These are phyloP conservation scores for Himalopsyche tibetana DNA, from an alignment of 2,888 invertebrate species.

Conservation along the genomic window DNA sequence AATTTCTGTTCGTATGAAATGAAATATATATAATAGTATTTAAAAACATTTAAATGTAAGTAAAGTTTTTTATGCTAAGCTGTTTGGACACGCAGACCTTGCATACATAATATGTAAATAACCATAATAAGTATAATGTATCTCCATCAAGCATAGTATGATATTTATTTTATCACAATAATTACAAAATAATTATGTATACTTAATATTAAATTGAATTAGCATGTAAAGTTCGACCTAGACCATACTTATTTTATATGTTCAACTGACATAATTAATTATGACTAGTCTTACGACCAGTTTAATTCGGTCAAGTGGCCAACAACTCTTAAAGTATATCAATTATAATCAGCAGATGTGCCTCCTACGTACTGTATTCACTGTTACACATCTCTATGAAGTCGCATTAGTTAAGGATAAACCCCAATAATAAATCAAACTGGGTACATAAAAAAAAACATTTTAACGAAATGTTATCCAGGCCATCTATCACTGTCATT, in stretches of 20 bases:
- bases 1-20: too few species aligned
- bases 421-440: neutral
- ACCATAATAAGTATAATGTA: neutral
- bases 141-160: neutral
- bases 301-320: neutral
- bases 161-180: neutral
- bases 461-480: neutral
- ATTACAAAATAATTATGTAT: constrained; percentile 6
- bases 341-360: neutral
- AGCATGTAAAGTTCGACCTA: neutral
- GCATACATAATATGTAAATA: neutral
- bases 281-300: neutral
- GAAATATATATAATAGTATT: neutral
- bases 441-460: neutral
- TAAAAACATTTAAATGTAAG: too few species aligned
- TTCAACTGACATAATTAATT: neutral
- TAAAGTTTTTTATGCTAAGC: neutral
- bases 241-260: neutral
- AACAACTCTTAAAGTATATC: neutral
- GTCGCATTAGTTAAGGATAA: neutral
- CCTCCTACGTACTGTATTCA: constrained; percentile 11
- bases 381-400: neutral
- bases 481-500: neutral
- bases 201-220: constrained; percentile 14
- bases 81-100: neutral